Evolutionary conservation across 2,113 vertebrate species (phyloP).

Genomic region (Vulpes lagopus): DNA sequence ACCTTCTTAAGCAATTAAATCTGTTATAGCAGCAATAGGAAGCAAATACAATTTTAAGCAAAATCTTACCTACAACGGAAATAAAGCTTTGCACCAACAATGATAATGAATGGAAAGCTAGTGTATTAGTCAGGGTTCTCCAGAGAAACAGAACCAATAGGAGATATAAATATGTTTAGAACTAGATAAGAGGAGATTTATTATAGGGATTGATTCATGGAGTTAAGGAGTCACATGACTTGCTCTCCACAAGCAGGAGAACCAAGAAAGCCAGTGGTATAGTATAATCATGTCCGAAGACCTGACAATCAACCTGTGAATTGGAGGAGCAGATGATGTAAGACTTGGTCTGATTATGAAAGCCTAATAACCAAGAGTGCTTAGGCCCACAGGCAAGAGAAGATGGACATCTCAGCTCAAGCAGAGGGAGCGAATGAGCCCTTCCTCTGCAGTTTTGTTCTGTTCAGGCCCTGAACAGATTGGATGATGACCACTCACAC

Average conservation of each 20-base stretch:
- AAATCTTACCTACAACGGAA: background rate
- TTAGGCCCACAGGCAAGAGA: background rate
- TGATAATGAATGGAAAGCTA: background rate
- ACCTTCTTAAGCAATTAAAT: background rate
- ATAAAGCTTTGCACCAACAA: background rate
- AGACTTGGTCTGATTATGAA: background rate
- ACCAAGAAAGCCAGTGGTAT: background rate
- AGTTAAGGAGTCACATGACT: background rate
- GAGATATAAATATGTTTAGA: background rate
- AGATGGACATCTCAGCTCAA: background rate
- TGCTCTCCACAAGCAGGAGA: background rate
- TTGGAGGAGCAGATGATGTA: background rate
- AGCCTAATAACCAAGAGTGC: background rate
- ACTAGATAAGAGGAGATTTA: background rate
- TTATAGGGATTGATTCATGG: background rate
- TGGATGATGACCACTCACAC: background rate
- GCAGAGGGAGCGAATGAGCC: background rate
- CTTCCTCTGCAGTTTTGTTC: background rate
- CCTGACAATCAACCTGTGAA: background rate
- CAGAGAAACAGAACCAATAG: background rate
- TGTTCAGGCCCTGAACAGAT: background rate
- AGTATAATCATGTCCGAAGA: background rate
- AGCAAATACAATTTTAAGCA: background rate
- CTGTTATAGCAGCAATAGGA: background rate
- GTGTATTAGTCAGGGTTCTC: background rate